phyloP scores from a whole-genome alignment of 2,113 vertebrate species.

The Carollia perspicillata region DNA sequence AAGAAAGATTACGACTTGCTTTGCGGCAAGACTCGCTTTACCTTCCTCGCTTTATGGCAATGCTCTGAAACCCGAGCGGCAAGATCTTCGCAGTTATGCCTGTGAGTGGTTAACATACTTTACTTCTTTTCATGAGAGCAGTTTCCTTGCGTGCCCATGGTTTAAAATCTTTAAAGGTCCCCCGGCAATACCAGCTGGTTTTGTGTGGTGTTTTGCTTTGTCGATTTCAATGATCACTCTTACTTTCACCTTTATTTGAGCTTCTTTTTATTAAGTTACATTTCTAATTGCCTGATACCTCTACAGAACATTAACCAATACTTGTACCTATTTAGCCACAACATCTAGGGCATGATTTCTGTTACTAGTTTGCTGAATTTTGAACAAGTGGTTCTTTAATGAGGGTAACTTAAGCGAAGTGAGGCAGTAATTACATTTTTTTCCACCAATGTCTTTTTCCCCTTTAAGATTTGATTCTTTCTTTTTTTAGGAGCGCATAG shows the following conservation, averaged over 20 bases:
- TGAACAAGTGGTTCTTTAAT: neutral
- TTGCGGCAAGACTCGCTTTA: neutral
- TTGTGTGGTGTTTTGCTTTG: neutral
- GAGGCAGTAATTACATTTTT: neutral
- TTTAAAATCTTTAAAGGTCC: neutral
- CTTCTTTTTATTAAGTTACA: neutral
- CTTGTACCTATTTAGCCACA: neutral
- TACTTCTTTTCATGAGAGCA: neutral
- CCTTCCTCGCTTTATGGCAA: neutral
- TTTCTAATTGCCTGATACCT: neutral
- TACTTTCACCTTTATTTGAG: neutral
- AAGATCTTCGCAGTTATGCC: too few species aligned
- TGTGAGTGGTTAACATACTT: neutral
- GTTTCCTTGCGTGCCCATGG: neutral
- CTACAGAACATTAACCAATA: neutral
- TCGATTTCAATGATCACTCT: neutral
- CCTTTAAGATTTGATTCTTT: neutral
- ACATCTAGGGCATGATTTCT: neutral
- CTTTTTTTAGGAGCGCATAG: neutral
- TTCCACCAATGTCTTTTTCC: neutral
- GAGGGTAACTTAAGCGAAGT: neutral
- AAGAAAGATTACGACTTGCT: neutral
- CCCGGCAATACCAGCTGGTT: neutral
- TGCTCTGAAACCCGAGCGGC: neutral
- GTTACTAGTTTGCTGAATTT: neutral